These are phyloP conservation scores for Linyphia triangularis DNA, from an alignment of 2,888 invertebrate genomes.

Conservation along the genomic window DNA sequence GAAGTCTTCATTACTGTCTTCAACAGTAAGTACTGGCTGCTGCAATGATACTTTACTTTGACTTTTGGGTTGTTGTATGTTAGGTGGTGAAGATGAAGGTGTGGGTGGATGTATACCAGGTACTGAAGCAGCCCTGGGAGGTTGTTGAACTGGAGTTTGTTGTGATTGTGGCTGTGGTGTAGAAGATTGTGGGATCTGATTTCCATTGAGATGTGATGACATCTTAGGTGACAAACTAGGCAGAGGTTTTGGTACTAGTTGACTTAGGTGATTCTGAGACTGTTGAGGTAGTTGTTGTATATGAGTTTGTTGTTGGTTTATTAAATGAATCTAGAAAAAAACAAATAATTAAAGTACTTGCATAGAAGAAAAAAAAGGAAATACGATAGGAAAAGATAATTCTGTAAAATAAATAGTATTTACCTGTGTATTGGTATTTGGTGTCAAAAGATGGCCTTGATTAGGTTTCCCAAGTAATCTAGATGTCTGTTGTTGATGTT, in stretches of 20 bases:
- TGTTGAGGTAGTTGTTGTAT: slow-evolving; percentile 78
- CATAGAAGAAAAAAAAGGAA: background rate
- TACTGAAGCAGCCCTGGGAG: slow-evolving; percentile 74
- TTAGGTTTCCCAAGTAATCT: slow-evolving; percentile 38
- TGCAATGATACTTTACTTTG: slow-evolving; percentile 74
- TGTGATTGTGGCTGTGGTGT: slow-evolving; percentile 76
- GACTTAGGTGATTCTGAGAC: slow-evolving; percentile 78
- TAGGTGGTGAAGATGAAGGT: slow-evolving; percentile 73
- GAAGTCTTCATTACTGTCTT: slow-evolving; percentile 71
- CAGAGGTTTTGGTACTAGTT: slow-evolving; percentile 46
- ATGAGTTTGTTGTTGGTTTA: slow-evolving; percentile 73
- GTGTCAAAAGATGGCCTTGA: slow-evolving; percentile 57
- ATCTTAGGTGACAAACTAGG: slow-evolving; percentile 67
- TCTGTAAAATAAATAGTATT: background rate
- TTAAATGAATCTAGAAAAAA: slow-evolving; percentile 47
- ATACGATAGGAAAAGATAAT: no score
- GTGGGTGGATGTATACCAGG: slow-evolving; percentile 74
- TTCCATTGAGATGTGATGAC: slow-evolving; percentile 33
- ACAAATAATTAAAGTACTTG: slow-evolving; percentile 15
- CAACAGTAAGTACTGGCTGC: slow-evolving; percentile 63
- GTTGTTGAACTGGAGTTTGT: slow-evolving; percentile 74
- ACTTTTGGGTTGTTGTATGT: slow-evolving; percentile 65
- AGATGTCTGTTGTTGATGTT: slow-evolving; percentile 39
- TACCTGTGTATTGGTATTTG: slow-evolving; percentile 62
- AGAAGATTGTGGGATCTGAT: slow-evolving; percentile 73